Evolutionary conservation across 2,113 vertebrate genomes (phyloP).

Genomic region (Furnarius figulus): DNA sequence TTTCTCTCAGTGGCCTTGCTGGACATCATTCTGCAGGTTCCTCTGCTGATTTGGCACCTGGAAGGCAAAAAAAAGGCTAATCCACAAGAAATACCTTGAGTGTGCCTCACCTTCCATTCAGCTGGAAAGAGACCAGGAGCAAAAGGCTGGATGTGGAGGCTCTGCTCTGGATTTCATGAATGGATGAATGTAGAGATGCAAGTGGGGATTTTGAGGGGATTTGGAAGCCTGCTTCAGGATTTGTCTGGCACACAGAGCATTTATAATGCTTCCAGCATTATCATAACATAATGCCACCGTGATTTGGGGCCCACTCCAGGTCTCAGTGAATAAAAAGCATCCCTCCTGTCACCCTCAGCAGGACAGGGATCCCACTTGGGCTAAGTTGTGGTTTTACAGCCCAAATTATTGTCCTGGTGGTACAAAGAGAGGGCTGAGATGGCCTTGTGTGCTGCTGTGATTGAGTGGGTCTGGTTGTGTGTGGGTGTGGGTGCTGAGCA

Average conservation of each 20-base stretch:
- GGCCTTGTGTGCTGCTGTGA: not conserved
- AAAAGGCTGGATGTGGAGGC: not conserved
- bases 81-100: not conserved
- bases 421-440: not conserved
- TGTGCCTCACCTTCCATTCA: not conserved
- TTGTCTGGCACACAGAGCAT: conserved; percentile 39
- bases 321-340: not conserved
- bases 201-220: conserved; percentile 56
- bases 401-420: not conserved
- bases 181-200: conserved; percentile 22
- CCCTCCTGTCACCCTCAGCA: not conserved
- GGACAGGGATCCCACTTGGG: not conserved
- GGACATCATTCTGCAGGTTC: not conserved
- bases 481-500: not conserved
- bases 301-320: not conserved
- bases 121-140: not conserved
- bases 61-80: not conserved
- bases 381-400: not conserved
- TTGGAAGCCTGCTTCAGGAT: conserved; percentile 60
- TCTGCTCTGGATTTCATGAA: conserved; percentile 57
- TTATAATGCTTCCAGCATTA: conserved; percentile 44
- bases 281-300: not conserved
- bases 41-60: not conserved
- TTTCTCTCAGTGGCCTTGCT: not conserved
- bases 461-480: not conserved